Evolutionary conservation across 1,140 invertebrate genomes (phyloP), one percentile per base, ranked within the genome.

Genomic region (Diabrotica undecimpunctata): DNA sequence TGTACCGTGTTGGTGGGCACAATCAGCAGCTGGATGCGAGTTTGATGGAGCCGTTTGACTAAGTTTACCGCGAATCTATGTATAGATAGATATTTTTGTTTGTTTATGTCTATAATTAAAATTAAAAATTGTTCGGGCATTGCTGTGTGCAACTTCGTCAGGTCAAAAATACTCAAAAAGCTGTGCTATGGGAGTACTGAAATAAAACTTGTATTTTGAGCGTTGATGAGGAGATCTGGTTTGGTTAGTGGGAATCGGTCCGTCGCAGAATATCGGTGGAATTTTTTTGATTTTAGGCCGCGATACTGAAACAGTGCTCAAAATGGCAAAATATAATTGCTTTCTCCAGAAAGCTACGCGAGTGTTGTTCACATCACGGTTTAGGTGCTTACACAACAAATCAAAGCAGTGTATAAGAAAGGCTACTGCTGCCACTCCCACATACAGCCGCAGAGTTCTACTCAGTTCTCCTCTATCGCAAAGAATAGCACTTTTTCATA

Each of bases 171-270:
- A 78, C 77, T 75, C 77, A 78, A 78, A 78, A 78, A 78, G 74
- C 77, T 70, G 74, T 76, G 76, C 75, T 75, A 76, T 73, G 76
- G 69, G 67, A 74, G 77, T 78, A 78, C 77, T 78, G 77, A 78
- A 78, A 78, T 78, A 78, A 78, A 78, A 78, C 75, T 77, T 78
- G 72, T 78, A 78, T 78, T 78, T 78, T 77, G 74, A 78, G 77
- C 77, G 70, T 64, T 69, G 74, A 74, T 74, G 75, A 72, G 72
- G 74, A 73, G 72, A 70, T 66, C 66, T 59, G 69, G 69, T 67
- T 74, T 72, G 66, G 64, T 76, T 77, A 75, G 77, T 78, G 77
- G 75, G 70, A 67, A 74, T 73, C 75, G 61, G 74, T 67, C 65
- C 70, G 64, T 71, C 70, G 75, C 67, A 64, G 74, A 66, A 67